phyloP scores from a whole-genome alignment of 2,113 vertebrate species.

The Eretmochelys imbricata region DNA sequence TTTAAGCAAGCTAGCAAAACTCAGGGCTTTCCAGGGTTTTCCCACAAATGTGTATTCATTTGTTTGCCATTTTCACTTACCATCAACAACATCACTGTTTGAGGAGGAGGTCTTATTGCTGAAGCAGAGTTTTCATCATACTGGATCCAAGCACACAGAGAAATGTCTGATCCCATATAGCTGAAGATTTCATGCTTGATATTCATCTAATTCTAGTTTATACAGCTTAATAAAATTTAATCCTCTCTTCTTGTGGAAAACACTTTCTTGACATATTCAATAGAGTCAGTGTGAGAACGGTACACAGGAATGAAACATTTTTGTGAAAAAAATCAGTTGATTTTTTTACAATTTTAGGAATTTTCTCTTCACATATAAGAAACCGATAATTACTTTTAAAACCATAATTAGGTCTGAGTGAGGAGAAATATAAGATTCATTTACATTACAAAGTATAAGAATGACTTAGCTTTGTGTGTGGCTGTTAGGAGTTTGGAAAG shows the following conservation, averaged over 20 bases:
- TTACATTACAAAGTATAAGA: not conserved
- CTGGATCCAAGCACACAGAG: not conserved
- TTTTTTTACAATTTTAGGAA: not conserved
- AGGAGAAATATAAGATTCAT: not conserved
- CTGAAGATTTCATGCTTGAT: not conserved
- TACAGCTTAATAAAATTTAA: not conserved
- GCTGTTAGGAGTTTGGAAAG: not conserved
- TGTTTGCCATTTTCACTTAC: constrained; percentile 42
- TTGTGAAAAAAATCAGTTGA: not conserved
- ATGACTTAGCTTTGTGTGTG: not conserved
- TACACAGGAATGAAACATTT: not conserved
- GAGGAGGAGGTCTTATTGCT: not conserved
- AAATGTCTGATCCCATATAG: not conserved
- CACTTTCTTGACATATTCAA: not conserved
- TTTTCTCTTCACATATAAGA: not conserved
- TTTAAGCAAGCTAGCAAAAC: constrained; percentile 38
- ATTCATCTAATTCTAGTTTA: not conserved
- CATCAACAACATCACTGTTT: constrained; percentile 37
- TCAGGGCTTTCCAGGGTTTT: constrained; percentile 54
- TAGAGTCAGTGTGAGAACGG: not conserved
- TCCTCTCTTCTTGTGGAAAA: not conserved
- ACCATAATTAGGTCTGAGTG: not conserved
- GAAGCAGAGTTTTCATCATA: not conserved
- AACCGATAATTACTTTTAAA: not conserved
- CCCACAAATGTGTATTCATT: constrained; percentile 44